phyloP scores from a whole-genome alignment of 2,113 vertebrate genomes.

The Haplotaxodon microlepis region DNA sequence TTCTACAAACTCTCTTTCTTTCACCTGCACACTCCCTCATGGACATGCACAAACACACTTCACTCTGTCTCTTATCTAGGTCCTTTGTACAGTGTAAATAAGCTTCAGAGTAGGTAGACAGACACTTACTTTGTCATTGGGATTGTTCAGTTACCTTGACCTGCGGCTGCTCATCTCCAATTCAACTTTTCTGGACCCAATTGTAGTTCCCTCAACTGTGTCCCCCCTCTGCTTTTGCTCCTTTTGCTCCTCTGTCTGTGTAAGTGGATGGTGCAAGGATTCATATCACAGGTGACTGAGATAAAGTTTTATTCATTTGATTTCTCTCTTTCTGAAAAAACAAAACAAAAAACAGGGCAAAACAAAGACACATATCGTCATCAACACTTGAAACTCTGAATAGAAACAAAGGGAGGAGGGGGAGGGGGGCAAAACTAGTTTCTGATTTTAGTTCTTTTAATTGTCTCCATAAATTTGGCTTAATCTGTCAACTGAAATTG shows the following conservation, averaged over 20 bases:
- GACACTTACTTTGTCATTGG: neutral
- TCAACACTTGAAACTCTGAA: neutral
- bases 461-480: constrained; percentile 56
- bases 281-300: neutral
- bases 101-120: neutral
- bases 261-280: neutral
- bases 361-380: neutral
- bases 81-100: constrained; percentile 39
- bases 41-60: neutral
- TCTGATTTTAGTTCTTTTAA: constrained; percentile 37
- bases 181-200: constrained; percentile 2
- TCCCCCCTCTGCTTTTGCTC: neutral
- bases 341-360: neutral
- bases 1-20: neutral
- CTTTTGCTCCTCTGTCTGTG: neutral
- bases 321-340: neutral
- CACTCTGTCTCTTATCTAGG: constrained; percentile 23
- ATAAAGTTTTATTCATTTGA: neutral
- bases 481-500: constrained; percentile 60
- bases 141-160: constrained; percentile 26
- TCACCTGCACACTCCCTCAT: neutral
- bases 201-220: constrained; percentile 8
- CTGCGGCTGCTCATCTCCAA: neutral
- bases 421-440: neutral
- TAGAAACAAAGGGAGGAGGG: neutral